Percentiles rank a stretch among this genome's conserved stretches.
phyloP scores from a whole-genome alignment of 2,888 invertebrate genomes.

The Watsonalla binaria region DNA sequence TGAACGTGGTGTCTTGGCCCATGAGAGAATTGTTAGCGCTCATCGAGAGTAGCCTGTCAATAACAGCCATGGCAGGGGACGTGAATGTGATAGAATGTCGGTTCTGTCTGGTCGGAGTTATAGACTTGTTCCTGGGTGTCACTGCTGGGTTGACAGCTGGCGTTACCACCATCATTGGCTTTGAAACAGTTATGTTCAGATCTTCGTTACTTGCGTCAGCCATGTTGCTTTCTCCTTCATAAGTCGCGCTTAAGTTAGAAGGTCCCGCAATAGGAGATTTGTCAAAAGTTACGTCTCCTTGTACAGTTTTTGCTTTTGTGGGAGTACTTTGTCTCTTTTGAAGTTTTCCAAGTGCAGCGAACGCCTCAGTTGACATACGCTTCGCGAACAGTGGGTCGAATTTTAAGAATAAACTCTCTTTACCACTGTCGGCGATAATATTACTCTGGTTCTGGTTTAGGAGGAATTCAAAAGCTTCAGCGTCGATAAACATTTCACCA shows the following conservation, averaged over 20 bases:
- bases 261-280: slow-evolving; percentile 33
- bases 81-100: slow-evolving; percentile 65
- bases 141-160: slow-evolving; percentile 60
- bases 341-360: slow-evolving; percentile 46
- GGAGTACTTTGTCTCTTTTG: slow-evolving; percentile 57
- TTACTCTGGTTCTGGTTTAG: slow-evolving; percentile 62
- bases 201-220: slow-evolving; percentile 46
- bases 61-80: slow-evolving; percentile 74
- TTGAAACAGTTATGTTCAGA: slow-evolving; percentile 44
- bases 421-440: slow-evolving; percentile 59
- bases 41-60: slow-evolving; percentile 68
- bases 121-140: slow-evolving; percentile 48
- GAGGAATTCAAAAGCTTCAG: slow-evolving; percentile 66
- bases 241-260: slow-evolving; percentile 34
- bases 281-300: slow-evolving; percentile 19
- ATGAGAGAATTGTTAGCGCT: slow-evolving; percentile 55
- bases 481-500: slow-evolving; percentile 67
- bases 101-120: slow-evolving; percentile 54
- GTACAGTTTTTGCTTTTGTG: slow-evolving; percentile 32
- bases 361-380: slow-evolving; percentile 52
- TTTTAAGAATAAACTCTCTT: slow-evolving; percentile 70
- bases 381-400: slow-evolving; percentile 70
- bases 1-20: slow-evolving; percentile 38
- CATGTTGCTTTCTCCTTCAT: slow-evolving; percentile 25
- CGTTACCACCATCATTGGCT: slow-evolving; percentile 69